Evolutionary conservation across 2,797 vertebrate species (phyloP).

Genomic region (Simalia tracyae): DNA sequence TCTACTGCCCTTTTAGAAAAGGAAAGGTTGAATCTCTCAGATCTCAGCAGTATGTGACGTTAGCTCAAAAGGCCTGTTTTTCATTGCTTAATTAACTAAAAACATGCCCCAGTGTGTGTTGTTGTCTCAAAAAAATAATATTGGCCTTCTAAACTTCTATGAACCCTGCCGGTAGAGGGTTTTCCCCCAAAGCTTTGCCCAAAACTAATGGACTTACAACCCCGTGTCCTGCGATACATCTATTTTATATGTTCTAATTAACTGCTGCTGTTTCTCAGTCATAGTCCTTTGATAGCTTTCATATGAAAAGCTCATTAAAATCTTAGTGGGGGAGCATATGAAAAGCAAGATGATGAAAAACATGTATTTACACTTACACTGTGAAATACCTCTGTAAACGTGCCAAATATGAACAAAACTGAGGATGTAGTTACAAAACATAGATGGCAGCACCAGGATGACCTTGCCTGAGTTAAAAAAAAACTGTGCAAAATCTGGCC

Average conservation of each 20-base stretch:
- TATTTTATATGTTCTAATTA: conserved; percentile 66
- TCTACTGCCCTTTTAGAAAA: background rate
- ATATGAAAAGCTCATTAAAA: conserved; percentile 73
- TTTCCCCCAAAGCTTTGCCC: conserved; percentile 60
- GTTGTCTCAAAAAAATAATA: conserved; percentile 54
- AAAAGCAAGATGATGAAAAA: conserved; percentile 65
- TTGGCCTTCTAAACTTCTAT: conserved; percentile 52
- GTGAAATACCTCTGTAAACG: conserved; percentile 59
- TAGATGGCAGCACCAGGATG: background rate
- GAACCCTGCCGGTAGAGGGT: conserved; percentile 49
- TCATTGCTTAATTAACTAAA: background rate
- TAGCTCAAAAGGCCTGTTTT: background rate
- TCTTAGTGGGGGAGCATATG: conserved; percentile 76
- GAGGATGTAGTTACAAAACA: background rate
- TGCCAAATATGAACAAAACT: conserved; percentile 32
- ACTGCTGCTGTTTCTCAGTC: conserved; percentile 68
- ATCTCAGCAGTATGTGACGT: background rate
- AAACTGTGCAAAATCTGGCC: background rate
- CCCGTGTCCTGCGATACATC: conserved; percentile 48
- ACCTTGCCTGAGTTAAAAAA: background rate
- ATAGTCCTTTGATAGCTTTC: conserved; percentile 70
- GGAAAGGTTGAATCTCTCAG: background rate
- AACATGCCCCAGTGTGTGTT: conserved; percentile 32
- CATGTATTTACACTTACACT: conserved; percentile 63
- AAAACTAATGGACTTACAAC: conserved; percentile 60